Base-by-base conservation (phyloP, 2,113 vertebrate species). In the Ptilonorhynchus violaceus region DNA sequence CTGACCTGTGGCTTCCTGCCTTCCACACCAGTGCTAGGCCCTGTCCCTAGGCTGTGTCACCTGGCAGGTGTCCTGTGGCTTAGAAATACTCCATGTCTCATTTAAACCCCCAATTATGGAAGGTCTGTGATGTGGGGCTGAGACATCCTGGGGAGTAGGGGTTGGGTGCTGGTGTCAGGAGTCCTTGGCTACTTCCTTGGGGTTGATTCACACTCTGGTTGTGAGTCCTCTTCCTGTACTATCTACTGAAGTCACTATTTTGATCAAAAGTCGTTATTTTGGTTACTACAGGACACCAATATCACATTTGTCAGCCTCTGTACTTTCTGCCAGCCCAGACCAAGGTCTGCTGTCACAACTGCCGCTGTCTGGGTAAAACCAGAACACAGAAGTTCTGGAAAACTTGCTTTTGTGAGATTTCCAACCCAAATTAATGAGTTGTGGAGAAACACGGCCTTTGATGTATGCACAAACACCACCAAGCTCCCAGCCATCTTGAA, bases 351-450 rank as follows among this genome's bases (percentile, higher is more conserved):
- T 87, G 77, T 89, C 69, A 50, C 64, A 91, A 39, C 66, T 85
- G 77, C 60, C 0, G 6, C 62, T 76, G 30, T 80, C 84, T 78
- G 81, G 62, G 53, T 91, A 69, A 96, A 95, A 63, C 25, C 56
- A 91, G 89, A 78, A 78, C 49, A 49, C 47, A 52, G 78, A 69
- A 88, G 42, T 95, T 95, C 81, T 93, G 93, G 55, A 96, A 96
- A 62, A 79, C 44, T 76, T 60, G 44, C 41, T 89, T 95, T 91
- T 93, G 93, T 93, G 88, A 93, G 78, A 93, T 95, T 95, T 83
- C 89, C 92, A 97, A 55, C 41, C 46, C 77, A 94, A 91, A 96
- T 94, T 76, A 92, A 93, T 94, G 92, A 94, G 81, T 41, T 75
- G 84, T 81, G 80, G 73, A 78, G 79, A 78, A 88, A 44, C 76